Conservation (phyloP, 2,888 invertebrate genomes). For the Patella pellucida region DNA sequence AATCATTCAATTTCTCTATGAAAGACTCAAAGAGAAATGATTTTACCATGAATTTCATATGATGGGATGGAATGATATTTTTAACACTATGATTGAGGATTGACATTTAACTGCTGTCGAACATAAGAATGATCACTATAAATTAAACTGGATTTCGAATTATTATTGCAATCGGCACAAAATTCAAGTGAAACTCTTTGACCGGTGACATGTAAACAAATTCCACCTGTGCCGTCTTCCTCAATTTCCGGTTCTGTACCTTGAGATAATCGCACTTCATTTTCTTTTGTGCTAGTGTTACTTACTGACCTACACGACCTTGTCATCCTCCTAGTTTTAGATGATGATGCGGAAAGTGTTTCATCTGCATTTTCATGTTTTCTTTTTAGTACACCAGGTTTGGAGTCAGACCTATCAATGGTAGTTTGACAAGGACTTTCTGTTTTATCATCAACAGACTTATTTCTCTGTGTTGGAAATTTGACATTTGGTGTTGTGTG, state of each 20-base stretch:
- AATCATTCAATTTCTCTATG: too few species aligned
- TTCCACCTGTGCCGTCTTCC: background rate
- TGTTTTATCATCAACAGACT: background rate
- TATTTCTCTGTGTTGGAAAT: background rate
- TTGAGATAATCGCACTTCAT: background rate
- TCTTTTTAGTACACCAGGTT: background rate
- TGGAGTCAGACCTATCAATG: background rate
- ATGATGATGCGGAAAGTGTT: background rate
- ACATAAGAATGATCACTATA: constrained; percentile 5
- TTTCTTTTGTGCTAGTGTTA: background rate
- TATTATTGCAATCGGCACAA: background rate
- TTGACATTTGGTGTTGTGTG: background rate
- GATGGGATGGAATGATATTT: too few species aligned
- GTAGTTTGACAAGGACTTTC: background rate
- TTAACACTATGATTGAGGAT: too few species aligned
- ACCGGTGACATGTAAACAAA: constrained; percentile 1
- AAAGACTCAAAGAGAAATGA: too few species aligned
- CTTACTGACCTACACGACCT: background rate
- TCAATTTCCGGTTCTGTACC: background rate
- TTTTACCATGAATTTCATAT: too few species aligned
- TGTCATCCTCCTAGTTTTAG: background rate
- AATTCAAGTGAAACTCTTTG: background rate
- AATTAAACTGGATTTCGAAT: background rate
- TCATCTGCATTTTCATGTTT: background rate
- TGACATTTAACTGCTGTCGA: background rate